Percentiles rank a stretch among this genome's conserved stretches.
These are phyloP conservation scores for Amblyornis subalaris DNA, from an alignment of 2,113 vertebrate genomes.

Conservation along the genomic window DNA sequence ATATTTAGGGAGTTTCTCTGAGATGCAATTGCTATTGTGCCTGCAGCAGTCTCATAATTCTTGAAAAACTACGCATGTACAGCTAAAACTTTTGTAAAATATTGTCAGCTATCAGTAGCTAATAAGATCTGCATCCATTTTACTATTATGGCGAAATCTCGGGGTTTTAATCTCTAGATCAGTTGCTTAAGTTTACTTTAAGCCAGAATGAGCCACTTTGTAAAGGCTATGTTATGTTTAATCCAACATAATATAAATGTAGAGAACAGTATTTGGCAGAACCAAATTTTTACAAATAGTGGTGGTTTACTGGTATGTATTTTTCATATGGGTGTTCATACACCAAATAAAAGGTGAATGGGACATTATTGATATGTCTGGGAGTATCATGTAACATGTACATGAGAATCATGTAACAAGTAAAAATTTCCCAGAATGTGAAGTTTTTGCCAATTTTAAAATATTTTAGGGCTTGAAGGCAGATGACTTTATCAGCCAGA, in stretches of 20 bases:
- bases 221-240: neutral
- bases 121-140: neutral
- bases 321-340: neutral
- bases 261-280: neutral
- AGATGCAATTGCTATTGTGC: neutral
- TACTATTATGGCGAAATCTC: neutral
- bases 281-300: neutral
- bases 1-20: neutral
- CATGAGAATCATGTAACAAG: neutral
- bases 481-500: neutral
- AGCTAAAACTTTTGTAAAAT: neutral
- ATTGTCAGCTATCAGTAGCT: neutral
- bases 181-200: neutral
- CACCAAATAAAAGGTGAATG: neutral
- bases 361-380: neutral
- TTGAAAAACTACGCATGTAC: neutral
- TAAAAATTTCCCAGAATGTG: neutral
- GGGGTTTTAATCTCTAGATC: neutral
- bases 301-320: neutral
- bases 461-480: neutral
- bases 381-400: neutral
- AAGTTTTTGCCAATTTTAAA: neutral
- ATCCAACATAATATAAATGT: neutral
- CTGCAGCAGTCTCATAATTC: neutral
- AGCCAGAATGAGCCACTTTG: neutral